Percentiles rank a stretch among this genome's conserved stretches.
Conservation (phyloP, 53 echinoderm and acorn worm genomes). For the Luidia sarsii region DNA sequence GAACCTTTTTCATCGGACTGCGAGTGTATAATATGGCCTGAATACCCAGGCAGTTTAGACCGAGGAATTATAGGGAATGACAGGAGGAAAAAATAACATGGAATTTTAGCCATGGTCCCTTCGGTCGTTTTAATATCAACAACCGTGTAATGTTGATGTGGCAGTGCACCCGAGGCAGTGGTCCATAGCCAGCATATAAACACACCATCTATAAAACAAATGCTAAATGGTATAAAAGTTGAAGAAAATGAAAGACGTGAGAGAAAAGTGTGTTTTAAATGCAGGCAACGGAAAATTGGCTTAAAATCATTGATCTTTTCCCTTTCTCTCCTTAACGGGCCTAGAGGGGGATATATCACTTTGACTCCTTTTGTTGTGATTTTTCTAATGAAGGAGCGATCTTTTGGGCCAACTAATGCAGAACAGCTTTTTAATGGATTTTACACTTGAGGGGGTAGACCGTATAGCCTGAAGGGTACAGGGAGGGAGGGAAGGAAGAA, state of each 20-base stretch:
- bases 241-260: no score
- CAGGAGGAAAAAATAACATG: no score
- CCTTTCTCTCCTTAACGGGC: no score
- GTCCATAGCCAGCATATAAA: no score
- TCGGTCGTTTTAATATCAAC: neutral
- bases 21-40: no score
- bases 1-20: no score
- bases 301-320: neutral
- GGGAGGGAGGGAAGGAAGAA: slow-evolving; percentile 6
- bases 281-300: neutral
- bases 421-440: slow-evolving; percentile 57
- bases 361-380: slow-evolving; percentile 35
- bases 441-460: slow-evolving; percentile 18
- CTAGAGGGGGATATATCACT: slow-evolving; percentile 33
- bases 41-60: no score
- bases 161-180: no score
- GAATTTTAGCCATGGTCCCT: no score
- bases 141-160: slow-evolving; percentile 39
- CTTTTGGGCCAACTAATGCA: neutral
- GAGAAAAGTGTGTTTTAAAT: neutral
- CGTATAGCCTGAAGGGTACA: neutral
- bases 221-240: no score
- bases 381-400: slow-evolving; percentile 29
- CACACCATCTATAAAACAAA: no score
- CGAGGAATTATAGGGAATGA: no score